phyloP scores from a whole-genome alignment of 2,888 invertebrate species.

The Taphrorychus bicolor region DNA sequence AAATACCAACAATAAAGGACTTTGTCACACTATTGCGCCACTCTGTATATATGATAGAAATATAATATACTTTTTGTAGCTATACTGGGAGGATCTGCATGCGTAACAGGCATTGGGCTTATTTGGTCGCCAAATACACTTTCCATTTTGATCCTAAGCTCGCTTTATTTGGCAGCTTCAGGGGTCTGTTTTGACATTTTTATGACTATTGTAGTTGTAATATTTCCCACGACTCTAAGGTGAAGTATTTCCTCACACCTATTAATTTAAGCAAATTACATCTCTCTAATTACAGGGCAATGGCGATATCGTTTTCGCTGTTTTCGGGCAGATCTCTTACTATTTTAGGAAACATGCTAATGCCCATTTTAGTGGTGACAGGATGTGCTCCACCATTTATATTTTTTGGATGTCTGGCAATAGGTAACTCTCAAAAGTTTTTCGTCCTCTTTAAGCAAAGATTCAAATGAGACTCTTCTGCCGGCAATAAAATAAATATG shows the following conservation, averaged over 20 bases:
- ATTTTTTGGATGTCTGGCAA: slow-evolving; percentile 68
- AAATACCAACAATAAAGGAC: too few species aligned
- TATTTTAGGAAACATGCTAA: slow-evolving; percentile 72
- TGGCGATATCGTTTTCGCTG: slow-evolving; percentile 74
- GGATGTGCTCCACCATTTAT: slow-evolving; percentile 78
- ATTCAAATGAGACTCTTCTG: too few species aligned
- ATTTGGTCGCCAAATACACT: slow-evolving; percentile 59
- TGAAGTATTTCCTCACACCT: too few species aligned
- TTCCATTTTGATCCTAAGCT: slow-evolving; percentile 57
- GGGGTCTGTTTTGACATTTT: slow-evolving; percentile 68
- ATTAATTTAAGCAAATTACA: background rate
- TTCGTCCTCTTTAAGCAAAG: background rate
- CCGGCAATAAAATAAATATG: too few species aligned
- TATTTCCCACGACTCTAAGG: slow-evolving; percentile 74
- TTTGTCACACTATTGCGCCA: too few species aligned
- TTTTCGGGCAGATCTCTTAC: slow-evolving; percentile 76
- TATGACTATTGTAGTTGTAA: slow-evolving; percentile 68
- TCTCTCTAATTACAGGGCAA: slow-evolving; percentile 64
- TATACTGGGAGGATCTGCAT: slow-evolving; percentile 42
- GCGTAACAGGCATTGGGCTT: slow-evolving; percentile 42
- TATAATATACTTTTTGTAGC: slow-evolving; percentile 37
- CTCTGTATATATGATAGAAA: too few species aligned
- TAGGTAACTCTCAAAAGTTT: slow-evolving; percentile 62
- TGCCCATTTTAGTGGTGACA: slow-evolving; percentile 71
- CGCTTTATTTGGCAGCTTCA: slow-evolving; percentile 64